Base-by-base conservation (phyloP, 2,113 vertebrate species). In the Strix aluco region DNA sequence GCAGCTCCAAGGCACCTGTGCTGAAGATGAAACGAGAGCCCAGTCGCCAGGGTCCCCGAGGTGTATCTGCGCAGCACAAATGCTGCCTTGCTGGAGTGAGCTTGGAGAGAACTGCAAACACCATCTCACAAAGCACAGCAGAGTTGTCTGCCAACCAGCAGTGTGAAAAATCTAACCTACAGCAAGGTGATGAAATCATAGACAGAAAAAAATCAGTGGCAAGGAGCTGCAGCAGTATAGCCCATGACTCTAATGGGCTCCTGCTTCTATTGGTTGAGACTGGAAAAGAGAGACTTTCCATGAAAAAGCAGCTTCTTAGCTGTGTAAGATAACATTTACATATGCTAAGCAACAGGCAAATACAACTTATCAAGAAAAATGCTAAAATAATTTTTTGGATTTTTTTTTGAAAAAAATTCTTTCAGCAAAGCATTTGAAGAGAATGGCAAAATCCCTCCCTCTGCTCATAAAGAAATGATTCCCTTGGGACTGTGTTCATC, bases 1-100 rank as follows among this genome's bases (percentile, higher is more conserved):
- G 52, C 11, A 62, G 36, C 13, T 85, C 66, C 78, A 32, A 61
- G 44, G 44, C 47, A 62, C 74, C 70, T 3, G 3, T 30, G 74
- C 15, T n/a, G 36, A 30, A 44, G 30, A 15, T 13, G 30, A 27
- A 88, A 75, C 0, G 1, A 49, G 5, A 38, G 5, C 19, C 22
- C 1, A 2, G n/a, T 54, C 29, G 5, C 16, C 6, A 2, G 36
- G 8, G 17, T n/a, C 14, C 34, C 51, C 0, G 5, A 61, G 59
- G 52, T 32, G 9, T 46, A 13, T 3, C 34, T 20, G 19, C 9
- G 51, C 51, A 51, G 55, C 34, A 59, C 4, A 0, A 42, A 4
- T 1, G 0, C 49, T 59, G 38, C 57, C 51, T 15, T 9, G 8
- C 73, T 42, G 29, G 32, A 44, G 40, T 0, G 5, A 88, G 71